Base-by-base conservation (phyloP, 2,113 vertebrate genomes). In the Salvator merianae region DNA sequence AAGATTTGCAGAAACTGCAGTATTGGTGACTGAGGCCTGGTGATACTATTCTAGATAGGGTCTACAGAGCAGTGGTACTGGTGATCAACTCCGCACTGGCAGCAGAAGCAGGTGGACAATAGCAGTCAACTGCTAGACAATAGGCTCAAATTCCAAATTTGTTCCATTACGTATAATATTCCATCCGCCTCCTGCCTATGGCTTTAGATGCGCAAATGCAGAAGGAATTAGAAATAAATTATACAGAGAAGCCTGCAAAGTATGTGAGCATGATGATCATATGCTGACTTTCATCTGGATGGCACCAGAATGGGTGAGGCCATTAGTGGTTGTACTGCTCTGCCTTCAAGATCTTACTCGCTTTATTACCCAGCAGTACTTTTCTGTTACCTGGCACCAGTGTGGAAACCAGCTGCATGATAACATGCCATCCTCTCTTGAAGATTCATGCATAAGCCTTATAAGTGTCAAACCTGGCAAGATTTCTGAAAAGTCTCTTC, bases 391-490 rank as follows among this genome's bases (percentile, higher is more conserved):
- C 28, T 76, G 47, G 28, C 24, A 53, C n/a, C 65, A 38, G 4
- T 16, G 28, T 70, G 13, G 6, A 55, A 59, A 30, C 43, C 50
- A 32, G 3, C 50, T 69, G 18, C 26, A 24, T 18, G 40, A 22
- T 30, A 43, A 28, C 59, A 43, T 34, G 12, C 38, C 28, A 20
- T 38, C 66, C 55, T 30, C 28, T 18, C 14, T 14, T 34, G 76
- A 3, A 34, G n/a, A 12, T 47, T 34, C 22, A 72, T 30, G 3
- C 24, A 32, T 50, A 3, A 38, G 38, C 55, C 7, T 79, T 36
- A 30, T 24, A 84, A 84, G 63, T 14, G 22, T 30, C 66, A 66
- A 36, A 83, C 50, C 72, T 83, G 62, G 14, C 22, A 91, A 89
- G 79, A 79, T 62, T 55, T 30, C 55, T 0, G 68, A 32, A 38